A percentile compares a stretch with the other conserved stretches of the same genome.
phyloP scores from a whole-genome alignment of 2,113 vertebrate species.

The Prinia subflava region DNA sequence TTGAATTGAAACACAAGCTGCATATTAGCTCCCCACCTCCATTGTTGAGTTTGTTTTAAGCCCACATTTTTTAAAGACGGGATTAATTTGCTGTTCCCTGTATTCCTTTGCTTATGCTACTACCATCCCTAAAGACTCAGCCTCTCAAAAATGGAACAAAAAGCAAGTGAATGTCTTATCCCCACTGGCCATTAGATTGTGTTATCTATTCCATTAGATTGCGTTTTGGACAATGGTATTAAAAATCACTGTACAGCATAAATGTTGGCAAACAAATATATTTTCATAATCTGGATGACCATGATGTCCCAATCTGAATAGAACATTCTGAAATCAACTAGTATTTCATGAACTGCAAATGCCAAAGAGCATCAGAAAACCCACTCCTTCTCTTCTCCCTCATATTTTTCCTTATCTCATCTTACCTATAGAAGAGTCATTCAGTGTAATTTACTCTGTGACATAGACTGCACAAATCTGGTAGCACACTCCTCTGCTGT shows the following conservation, averaged over 20 bases:
- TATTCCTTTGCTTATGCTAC: neutral
- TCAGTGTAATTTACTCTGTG: neutral
- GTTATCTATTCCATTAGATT: neutral
- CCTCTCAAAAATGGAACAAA: neutral
- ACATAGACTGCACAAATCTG: neutral
- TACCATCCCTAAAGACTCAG: neutral
- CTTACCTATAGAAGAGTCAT: neutral
- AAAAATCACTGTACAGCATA: neutral
- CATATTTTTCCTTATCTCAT: neutral
- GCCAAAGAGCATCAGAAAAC: neutral
- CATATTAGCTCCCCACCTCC: neutral
- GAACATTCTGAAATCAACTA: neutral
- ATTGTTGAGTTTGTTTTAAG: neutral
- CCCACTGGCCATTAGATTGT: too few species aligned
- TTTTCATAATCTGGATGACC: neutral
- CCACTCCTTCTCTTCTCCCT: neutral
- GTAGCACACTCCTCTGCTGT: neutral
- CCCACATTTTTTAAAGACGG: neutral
- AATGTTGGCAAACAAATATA: neutral
- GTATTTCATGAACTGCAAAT: neutral
- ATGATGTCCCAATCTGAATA: neutral
- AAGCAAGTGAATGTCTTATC: neutral
- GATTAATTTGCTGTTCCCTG: neutral
- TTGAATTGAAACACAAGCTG: neutral
- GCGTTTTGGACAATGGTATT: neutral